Percentiles rank a stretch among this genome's conserved stretches.
phyloP scores from a whole-genome alignment of 2,113 vertebrate genomes.

The Poeciliopsis prolifica region DNA sequence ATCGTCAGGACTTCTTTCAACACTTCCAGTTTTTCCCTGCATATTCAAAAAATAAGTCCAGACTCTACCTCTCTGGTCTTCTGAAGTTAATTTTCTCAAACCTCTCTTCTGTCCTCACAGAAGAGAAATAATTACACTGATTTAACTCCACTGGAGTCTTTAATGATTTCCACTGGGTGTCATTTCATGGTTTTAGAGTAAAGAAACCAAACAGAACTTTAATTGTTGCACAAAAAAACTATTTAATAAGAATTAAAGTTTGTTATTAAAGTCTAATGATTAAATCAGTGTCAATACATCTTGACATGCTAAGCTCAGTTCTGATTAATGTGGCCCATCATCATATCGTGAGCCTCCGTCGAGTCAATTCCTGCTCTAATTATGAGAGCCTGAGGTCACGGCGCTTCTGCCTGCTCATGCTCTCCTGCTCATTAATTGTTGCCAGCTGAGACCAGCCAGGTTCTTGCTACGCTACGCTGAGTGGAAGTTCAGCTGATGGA shows the following conservation, averaged over 20 bases:
- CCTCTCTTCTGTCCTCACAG: neutral
- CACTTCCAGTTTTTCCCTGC: no score
- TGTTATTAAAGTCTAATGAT: neutral
- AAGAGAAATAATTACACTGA: neutral
- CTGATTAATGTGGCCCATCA: slow-evolving; percentile 2
- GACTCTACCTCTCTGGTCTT: neutral
- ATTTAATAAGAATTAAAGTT: no score
- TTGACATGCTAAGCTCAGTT: neutral
- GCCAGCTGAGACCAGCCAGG: slow-evolving; percentile 68
- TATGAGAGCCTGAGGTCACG: slow-evolving; percentile 55
- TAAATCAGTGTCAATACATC: neutral
- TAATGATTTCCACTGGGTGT: neutral
- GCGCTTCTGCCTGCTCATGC: slow-evolving; percentile 51
- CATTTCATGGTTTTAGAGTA: no score
- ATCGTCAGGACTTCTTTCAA: no score
- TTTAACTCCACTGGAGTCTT: neutral
- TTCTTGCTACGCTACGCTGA: slow-evolving; percentile 23
- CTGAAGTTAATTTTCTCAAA: neutral
- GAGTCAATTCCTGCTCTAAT: slow-evolving; percentile 52
- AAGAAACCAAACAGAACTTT: no score
- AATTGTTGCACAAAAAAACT: no score
- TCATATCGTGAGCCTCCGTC: slow-evolving; percentile 16
- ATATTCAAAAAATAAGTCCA: no score
- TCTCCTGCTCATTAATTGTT: slow-evolving; percentile 64
- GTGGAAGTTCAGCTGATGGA: slow-evolving; percentile 8